Evolutionary conservation across 2,888 invertebrate genomes (phyloP), one percentile per base, ranked within the genome.

Genomic region (Chrysomela aeneicollis): DNA sequence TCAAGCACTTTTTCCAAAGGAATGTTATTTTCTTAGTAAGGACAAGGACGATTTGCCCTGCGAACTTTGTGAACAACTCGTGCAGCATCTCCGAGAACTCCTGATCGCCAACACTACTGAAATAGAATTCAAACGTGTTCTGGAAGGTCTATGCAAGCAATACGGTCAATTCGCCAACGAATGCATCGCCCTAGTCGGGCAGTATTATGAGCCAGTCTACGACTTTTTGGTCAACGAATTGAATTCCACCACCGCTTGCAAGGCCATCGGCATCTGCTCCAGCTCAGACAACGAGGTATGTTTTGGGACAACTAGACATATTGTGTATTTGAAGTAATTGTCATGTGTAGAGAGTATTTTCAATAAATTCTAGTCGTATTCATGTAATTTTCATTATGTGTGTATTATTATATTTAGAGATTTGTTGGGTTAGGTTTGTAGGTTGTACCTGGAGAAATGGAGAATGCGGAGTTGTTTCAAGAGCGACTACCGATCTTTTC

Each of bases 101-200:
- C 81, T 96, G 21, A 86, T 93, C 26, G 90, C 95, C 17, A 94
- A 95, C 79, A 94, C 95, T 0, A 94, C 96, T 0, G 92, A 92
- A 81, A 74, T 84, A 0, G 93, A 95, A 83, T 95, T 95, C 83
- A 87, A 91, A 80, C 85, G 87, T 76, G 90, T 95, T 0, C 79
- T 94, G 12, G 85, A 88, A 77, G 92, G 94, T 65, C 83, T 95
- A 3, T 95, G 95, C 84, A 91, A 91, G 70, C 92, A 94, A 83
- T 90, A 92, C 0, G 88, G 88, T 64, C 84, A 86, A 9, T 94
- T 93, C 82, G 86, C 89, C 69, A 78, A 84, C 1, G 91, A 94
- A 85, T 96, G 96, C 77, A 82, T 89, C 1, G 86, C 88, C 64
- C 84, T 95, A 46, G 93, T 93, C 0, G 89, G 93, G 63, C 86